Evolutionary conservation across 2,888 invertebrate species (phyloP), one percentile per base, ranked within the genome.

Genomic region (Yponomeuta evonymella): DNA sequence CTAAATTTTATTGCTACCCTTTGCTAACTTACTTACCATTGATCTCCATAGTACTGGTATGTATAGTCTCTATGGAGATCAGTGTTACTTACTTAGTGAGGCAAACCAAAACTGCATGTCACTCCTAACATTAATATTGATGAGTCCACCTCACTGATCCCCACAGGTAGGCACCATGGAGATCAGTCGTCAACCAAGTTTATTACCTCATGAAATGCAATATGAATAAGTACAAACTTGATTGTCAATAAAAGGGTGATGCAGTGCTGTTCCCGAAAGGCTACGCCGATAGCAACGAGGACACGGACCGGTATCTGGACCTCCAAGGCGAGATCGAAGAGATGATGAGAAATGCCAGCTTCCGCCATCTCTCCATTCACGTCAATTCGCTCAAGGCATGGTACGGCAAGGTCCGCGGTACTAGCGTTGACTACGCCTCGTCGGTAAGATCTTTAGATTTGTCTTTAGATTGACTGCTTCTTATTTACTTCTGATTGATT

Each of bases 361-460:
- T 90, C 23, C 63, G 65, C 30, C 12, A 33, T 2, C 30, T 72
- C 11, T 62, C 70, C 1, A 33, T 72, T 4, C n/a, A 69, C 8
- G 43, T 70, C 33, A 64, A 63, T 5, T 64, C 70, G 12, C 64
- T 72, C 9, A 71, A 85, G 72, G 84, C 74, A 71, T 90, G 90
- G 90, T 90, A 91, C 48, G 90, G 90, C 0, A 75, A 74, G 30
- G 80, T 89, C 3, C 11, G 73, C 0, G 91, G 91, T 0, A 76
- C 82, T 0, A 91, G 91, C 68, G 90, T 91, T 48, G 91, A 91
- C 75, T 90, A 89, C 70, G 90, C 90, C 3, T 76, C 87, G 33
- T 73, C 83, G 79, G 91, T 91, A 82, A 75, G 73, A 43, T 23
- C 64, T 11, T 62, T 15, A 62, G 15, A 62, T 62, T n/a, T 15